phyloP scores from a whole-genome alignment of 2,797 vertebrate species.

The Spatula clypeata region DNA sequence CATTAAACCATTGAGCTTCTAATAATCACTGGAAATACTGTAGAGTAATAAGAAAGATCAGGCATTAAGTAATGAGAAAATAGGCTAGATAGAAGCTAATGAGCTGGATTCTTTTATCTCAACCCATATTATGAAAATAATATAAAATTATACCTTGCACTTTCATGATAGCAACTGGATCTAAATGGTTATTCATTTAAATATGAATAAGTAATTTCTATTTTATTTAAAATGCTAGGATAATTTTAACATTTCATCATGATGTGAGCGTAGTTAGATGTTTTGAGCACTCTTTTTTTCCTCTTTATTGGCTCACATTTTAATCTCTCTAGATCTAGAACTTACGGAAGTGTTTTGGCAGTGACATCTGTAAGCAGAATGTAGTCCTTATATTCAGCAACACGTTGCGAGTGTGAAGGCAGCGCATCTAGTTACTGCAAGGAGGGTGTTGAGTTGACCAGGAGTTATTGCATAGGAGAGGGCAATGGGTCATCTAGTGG shows the following conservation, averaged over 20 bases:
- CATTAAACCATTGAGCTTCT: constrained; percentile 84
- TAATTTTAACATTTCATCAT: constrained; percentile 79
- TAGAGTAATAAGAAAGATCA: constrained; percentile 80
- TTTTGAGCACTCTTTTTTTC: constrained; percentile 21
- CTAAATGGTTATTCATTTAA: constrained; percentile 86
- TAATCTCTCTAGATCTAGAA: not conserved
- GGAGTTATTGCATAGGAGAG: not conserved
- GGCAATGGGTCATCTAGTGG: not conserved
- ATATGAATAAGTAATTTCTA: constrained; percentile 83
- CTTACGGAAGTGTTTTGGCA: constrained; percentile 5
- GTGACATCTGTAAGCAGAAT: constrained; percentile 25
- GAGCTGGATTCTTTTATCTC: constrained; percentile 86
- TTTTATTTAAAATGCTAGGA: constrained; percentile 76
- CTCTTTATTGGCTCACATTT: constrained; percentile 30
- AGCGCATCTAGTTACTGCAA: not conserved
- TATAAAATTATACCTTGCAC: constrained; percentile 87
- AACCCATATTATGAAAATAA: constrained; percentile 85
- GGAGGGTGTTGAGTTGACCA: not conserved
- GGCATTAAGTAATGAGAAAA: constrained; percentile 83
- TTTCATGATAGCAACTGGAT: constrained; percentile 80
- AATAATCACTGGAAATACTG: constrained; percentile 81
- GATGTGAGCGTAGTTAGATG: constrained; percentile 37
- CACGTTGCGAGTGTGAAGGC: not conserved
- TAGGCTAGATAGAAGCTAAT: constrained; percentile 84
- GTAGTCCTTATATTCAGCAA: not conserved